phyloP scores from a whole-genome alignment of 2,797 vertebrate genomes.

The Valencia hispanica region DNA sequence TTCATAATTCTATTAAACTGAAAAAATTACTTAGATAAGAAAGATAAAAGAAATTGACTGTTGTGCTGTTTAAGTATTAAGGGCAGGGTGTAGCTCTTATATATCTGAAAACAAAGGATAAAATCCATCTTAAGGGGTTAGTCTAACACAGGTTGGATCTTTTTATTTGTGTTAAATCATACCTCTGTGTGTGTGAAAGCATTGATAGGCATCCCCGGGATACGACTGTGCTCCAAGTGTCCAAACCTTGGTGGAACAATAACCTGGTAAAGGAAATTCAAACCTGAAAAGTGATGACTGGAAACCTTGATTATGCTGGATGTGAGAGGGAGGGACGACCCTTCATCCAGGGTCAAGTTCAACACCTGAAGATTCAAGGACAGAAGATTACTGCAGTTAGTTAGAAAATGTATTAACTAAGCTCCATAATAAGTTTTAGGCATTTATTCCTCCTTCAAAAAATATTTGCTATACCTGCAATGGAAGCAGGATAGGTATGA shows the following conservation, averaged over 20 bases:
- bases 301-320: slow-evolving; percentile 82
- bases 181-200: slow-evolving; percentile 91
- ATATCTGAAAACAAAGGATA: background rate
- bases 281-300: slow-evolving; percentile 82
- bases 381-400: background rate
- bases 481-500: slow-evolving; percentile 85
- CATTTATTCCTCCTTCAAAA: background rate
- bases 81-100: background rate
- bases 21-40: background rate
- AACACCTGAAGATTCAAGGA: slow-evolving; percentile 66
- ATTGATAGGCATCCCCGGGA: slow-evolving; percentile 82
- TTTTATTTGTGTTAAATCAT: slow-evolving; percentile 5
- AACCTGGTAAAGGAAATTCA: slow-evolving; percentile 87
- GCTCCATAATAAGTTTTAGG: background rate
- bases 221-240: slow-evolving; percentile 83
- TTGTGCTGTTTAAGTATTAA: background rate
- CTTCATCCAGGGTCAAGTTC: slow-evolving; percentile 88
- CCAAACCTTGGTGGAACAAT: slow-evolving; percentile 82
- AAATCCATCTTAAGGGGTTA: background rate
- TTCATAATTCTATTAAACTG: background rate
- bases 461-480: slow-evolving; percentile 71
- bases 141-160: background rate
- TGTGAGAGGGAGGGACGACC: slow-evolving; percentile 80
- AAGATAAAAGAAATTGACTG: background rate
- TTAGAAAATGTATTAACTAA: background rate